These are phyloP conservation scores for Aselliscus stoliczkanus DNA, from an alignment of 2,797 vertebrate species.

Conservation along the genomic window DNA sequence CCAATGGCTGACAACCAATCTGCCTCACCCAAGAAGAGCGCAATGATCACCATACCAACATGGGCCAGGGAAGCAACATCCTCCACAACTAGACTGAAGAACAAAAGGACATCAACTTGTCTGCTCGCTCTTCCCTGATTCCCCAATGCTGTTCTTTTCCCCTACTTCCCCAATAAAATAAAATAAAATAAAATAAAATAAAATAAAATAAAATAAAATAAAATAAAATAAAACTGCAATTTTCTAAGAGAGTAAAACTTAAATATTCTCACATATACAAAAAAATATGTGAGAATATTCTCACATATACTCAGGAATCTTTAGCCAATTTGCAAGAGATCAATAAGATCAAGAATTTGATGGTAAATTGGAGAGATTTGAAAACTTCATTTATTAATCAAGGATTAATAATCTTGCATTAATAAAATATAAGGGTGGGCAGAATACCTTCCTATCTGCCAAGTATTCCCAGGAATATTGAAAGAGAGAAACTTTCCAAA, in stretches of 20 bases:
- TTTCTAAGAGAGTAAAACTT: neutral
- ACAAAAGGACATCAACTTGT: too few species aligned
- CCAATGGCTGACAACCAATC: too few species aligned
- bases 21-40: too few species aligned
- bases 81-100: too few species aligned
- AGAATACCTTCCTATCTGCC: neutral
- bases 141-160: too few species aligned
- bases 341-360: neutral
- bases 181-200: too few species aligned
- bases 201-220: too few species aligned
- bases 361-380: neutral
- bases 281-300: neutral
- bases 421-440: neutral
- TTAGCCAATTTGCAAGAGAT: neutral
- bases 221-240: neutral
- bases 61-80: too few species aligned
- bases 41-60: too few species aligned
- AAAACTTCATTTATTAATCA: neutral
- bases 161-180: too few species aligned
- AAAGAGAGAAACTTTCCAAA: neutral
- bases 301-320: neutral
- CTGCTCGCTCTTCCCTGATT: too few species aligned
- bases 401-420: neutral
- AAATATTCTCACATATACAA: neutral
- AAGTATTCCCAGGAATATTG: neutral